Percentiles rank a stretch among this genome's conserved stretches.
Conservation (phyloP, 1,140 invertebrate genomes). For the Nasonia vitripennis region DNA sequence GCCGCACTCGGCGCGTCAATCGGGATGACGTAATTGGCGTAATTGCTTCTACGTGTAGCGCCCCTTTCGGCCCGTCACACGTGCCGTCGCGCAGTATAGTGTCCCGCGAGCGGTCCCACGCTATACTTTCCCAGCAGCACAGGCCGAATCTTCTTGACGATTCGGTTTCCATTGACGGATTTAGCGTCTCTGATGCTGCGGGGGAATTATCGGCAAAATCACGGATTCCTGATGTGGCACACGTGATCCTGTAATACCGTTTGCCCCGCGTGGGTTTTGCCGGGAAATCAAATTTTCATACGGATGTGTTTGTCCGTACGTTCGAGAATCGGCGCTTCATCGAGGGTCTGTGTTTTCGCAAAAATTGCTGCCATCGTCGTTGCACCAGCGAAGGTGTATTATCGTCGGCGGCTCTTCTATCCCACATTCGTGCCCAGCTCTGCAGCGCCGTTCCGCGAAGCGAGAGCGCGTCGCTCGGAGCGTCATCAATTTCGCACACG, state of each 20-base stretch:
- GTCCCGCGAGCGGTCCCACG: not conserved
- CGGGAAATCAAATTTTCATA: not conserved
- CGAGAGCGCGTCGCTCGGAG: not conserved
- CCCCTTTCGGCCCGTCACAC: not conserved
- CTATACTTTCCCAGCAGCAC: not conserved
- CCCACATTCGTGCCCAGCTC: not conserved
- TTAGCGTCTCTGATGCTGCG: not conserved
- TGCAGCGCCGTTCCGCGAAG: not conserved
- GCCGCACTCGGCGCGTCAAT: conserved; percentile 30
- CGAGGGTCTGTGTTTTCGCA: not conserved
- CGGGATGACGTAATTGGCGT: conserved; percentile 36
- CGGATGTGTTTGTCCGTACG: not conserved
- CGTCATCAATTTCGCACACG: conserved; percentile 46
- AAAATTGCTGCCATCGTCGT: not conserved
- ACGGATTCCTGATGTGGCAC: not conserved
- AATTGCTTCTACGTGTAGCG: conserved; percentile 34
- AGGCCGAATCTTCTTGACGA: not conserved
- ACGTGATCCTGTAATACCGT: conserved; percentile 7
- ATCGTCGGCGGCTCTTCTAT: not conserved
- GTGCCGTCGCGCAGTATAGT: not conserved
- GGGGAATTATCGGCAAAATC: not conserved
- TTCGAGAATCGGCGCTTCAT: not conserved
- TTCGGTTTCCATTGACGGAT: conserved; percentile 35
- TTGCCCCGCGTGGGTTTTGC: not conserved
- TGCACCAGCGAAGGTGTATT: not conserved